Percentiles rank a stretch among this genome's conserved stretches.
Conservation (phyloP, 2,888 invertebrate genomes). For the Netelia virgata region DNA sequence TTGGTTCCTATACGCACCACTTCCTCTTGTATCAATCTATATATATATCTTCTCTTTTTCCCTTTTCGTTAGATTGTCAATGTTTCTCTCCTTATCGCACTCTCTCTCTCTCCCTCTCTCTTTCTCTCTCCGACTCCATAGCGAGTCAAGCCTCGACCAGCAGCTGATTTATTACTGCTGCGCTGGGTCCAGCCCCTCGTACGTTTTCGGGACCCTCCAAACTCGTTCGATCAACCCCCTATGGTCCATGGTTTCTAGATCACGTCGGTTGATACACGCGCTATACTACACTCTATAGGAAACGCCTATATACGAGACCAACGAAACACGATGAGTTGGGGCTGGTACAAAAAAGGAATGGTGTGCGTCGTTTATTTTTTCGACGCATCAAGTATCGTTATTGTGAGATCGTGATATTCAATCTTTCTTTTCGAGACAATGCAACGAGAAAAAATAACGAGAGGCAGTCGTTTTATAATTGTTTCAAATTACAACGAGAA, state of each 20-base stretch:
- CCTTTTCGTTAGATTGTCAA: conserved; percentile 33
- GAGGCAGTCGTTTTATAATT: background rate
- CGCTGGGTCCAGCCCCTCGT: conserved; percentile 64
- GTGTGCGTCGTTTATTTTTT: conserved; percentile 3
- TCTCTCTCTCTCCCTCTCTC: conserved; percentile 57
- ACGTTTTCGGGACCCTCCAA: conserved; percentile 72
- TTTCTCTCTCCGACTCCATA: conserved; percentile 54
- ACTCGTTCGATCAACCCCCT: conserved; percentile 74
- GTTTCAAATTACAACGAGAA: too few relatives aligned
- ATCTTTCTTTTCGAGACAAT: background rate
- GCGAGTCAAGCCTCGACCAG: conserved; percentile 53
- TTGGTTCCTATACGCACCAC: background rate
- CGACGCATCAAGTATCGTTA: background rate
- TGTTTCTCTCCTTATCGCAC: conserved; percentile 43
- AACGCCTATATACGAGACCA: conserved; percentile 56
- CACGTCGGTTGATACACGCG: conserved; percentile 71
- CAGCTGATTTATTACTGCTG: conserved; percentile 73
- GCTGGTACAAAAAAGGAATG: background rate
- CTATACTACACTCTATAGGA: conserved; percentile 47
- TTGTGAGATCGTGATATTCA: background rate
- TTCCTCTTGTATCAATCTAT: conserved; percentile 30
- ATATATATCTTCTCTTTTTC: conserved; percentile 9
- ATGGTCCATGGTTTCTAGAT: conserved; percentile 76
- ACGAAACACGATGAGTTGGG: conserved; percentile 28
- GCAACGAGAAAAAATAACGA: background rate